A percentile compares a stretch with the other conserved stretches of the same genome.
These are phyloP conservation scores for Sebastolobus altivelis DNA, from an alignment of 2,797 vertebrate species.

Conservation along the genomic window DNA sequence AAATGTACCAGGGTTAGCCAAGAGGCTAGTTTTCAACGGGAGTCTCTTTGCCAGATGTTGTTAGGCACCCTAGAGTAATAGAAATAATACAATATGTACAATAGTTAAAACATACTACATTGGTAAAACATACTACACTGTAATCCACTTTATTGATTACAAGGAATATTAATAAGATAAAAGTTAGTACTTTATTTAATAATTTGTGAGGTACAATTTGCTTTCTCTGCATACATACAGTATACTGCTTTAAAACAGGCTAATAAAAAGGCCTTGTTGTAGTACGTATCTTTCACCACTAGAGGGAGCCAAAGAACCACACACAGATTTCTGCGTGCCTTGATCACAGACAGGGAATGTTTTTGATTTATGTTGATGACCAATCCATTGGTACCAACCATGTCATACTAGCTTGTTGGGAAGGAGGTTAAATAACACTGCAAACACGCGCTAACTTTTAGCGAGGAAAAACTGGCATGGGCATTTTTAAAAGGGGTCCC, in stretches of 20 bases:
- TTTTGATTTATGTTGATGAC: not conserved
- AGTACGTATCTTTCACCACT: not conserved
- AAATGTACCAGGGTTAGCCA: no score
- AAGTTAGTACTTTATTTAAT: not conserved
- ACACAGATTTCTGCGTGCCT: not conserved
- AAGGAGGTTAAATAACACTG: no score
- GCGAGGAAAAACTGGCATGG: no score
- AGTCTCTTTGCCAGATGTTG: no score
- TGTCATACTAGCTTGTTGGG: no score
- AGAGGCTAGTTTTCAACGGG: no score
- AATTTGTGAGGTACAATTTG: not conserved
- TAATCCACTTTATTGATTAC: not conserved
- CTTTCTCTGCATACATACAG: not conserved
- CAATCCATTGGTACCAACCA: not conserved
- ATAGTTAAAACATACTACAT: no score
- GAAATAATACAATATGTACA: no score
- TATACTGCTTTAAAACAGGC: not conserved
- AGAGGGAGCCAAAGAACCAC: slow-evolving; percentile 45
- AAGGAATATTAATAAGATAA: not conserved
- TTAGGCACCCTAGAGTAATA: no score
- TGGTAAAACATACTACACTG: not conserved
- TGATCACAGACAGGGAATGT: not conserved
- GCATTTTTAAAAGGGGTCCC: no score
- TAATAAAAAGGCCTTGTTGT: not conserved
- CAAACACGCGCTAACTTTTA: no score